phyloP scores from a whole-genome alignment of 2,888 invertebrate genomes.

The Caenorhabditis japonica region DNA sequence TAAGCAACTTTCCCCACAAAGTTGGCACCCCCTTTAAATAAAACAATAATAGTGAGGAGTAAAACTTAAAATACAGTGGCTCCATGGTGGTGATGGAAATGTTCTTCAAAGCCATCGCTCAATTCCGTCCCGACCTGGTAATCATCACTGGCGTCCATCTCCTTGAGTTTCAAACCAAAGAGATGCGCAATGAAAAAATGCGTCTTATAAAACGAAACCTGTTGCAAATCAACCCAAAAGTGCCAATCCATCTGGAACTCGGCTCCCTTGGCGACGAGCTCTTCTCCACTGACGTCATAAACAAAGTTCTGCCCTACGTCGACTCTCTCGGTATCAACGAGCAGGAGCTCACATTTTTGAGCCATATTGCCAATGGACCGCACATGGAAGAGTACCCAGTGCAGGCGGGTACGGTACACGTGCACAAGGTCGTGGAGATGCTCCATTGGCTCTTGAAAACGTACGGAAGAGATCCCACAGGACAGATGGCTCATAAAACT shows the following conservation, averaged over 20 bases:
- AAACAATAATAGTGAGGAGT: too few relatives aligned
- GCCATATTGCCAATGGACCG: slow-evolving; percentile 78
- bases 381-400: slow-evolving; percentile 76
- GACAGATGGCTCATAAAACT: slow-evolving; percentile 68
- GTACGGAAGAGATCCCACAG: slow-evolving; percentile 77
- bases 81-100: slow-evolving; percentile 77
- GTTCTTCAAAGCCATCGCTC: slow-evolving; percentile 78
- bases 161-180: slow-evolving; percentile 77
- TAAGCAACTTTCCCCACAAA: too few relatives aligned
- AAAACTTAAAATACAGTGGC: too few relatives aligned
- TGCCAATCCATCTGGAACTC: slow-evolving; percentile 79
- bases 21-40: too few relatives aligned
- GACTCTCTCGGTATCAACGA: slow-evolving; percentile 79
- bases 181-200: slow-evolving; percentile 75
- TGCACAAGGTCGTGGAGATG: slow-evolving; percentile 79
- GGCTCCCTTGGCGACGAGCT: slow-evolving; percentile 78
- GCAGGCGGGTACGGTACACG: slow-evolving; percentile 77
- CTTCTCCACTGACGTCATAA: slow-evolving; percentile 77
- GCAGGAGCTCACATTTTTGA: slow-evolving; percentile 79
- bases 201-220: slow-evolving; percentile 76
- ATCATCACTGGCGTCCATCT: slow-evolving; percentile 79
- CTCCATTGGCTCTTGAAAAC: slow-evolving; percentile 79
- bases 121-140: slow-evolving; percentile 78
- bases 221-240: slow-evolving; percentile 72
- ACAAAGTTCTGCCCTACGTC: slow-evolving; percentile 78